Evolutionary conservation across 2,113 vertebrate genomes (phyloP).

Genomic region (Heloderma charlesbogerti): DNA sequence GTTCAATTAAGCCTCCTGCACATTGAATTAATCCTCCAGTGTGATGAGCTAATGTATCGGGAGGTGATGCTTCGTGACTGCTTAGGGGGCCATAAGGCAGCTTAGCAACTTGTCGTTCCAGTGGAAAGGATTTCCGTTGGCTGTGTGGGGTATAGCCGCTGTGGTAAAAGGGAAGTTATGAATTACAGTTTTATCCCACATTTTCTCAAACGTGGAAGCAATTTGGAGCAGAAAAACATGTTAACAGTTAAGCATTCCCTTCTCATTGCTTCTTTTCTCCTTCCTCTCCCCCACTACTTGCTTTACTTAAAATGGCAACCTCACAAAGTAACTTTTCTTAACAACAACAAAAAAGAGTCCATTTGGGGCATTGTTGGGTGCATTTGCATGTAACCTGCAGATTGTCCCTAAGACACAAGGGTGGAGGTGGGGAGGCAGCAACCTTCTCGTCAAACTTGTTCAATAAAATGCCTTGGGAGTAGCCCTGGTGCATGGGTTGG

Average conservation of each 20-base stretch:
- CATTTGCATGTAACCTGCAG: background rate
- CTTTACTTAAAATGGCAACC: background rate
- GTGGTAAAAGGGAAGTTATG: background rate
- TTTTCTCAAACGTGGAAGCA: background rate
- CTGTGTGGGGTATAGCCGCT: background rate
- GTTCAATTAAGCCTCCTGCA: background rate
- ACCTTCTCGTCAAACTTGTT: background rate
- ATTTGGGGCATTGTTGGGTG: background rate
- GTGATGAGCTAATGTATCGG: background rate
- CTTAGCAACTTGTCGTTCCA: background rate
- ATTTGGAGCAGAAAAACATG: background rate
- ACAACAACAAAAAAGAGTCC: background rate
- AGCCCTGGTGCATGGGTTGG: background rate
- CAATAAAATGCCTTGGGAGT: no score
- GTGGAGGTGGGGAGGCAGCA: background rate
- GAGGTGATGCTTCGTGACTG: background rate
- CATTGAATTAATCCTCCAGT: background rate
- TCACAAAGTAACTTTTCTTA: background rate
- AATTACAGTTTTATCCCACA: background rate
- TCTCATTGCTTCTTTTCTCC: background rate
- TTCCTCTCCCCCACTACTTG: background rate
- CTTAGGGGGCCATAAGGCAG: background rate
- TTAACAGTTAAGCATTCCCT: background rate
- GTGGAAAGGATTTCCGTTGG: background rate
- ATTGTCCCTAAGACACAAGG: background rate